Conservation (phyloP, 2,797 vertebrate species). For the Acropternis orthonyx region DNA sequence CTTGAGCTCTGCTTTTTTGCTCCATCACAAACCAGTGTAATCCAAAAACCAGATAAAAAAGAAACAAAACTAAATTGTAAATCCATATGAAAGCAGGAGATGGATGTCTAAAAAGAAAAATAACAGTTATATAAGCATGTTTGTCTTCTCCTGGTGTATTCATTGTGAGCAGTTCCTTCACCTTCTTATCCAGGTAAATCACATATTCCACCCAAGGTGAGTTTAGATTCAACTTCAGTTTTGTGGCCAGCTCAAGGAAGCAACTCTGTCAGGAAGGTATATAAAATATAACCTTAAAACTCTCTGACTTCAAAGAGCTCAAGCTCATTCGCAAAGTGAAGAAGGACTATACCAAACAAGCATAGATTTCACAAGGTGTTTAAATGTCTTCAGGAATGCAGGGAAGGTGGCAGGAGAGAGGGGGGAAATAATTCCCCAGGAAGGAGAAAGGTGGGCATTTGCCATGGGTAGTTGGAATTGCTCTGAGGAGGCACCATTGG, state of each 20-base stretch:
- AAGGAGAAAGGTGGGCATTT: neutral
- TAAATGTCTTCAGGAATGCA: neutral
- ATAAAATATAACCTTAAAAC: neutral
- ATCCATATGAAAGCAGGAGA: slow-evolving; percentile 32
- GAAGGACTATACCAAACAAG: neutral
- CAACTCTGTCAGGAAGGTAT: neutral
- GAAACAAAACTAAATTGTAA: slow-evolving; percentile 40
- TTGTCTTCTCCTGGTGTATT: neutral
- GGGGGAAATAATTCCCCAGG: neutral
- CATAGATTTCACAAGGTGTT: neutral
- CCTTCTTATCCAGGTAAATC: neutral
- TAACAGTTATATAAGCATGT: slow-evolving; percentile 5
- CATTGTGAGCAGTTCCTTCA: neutral
- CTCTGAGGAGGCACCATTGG: neutral
- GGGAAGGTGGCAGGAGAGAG: neutral
- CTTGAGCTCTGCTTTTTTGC: slow-evolving; percentile 42
- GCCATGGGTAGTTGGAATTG: neutral
- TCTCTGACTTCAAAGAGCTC: neutral
- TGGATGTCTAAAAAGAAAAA: slow-evolving; percentile 7
- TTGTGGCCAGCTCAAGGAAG: neutral
- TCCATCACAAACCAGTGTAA: slow-evolving; percentile 16
- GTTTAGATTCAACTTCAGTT: neutral
- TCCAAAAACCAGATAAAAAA: slow-evolving; percentile 46
- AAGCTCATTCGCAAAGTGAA: neutral
- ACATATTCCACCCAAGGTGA: neutral